These are phyloP conservation scores for Cyprinodon variegatus DNA, from an alignment of 2,113 vertebrate genomes.

Conservation along the genomic window DNA sequence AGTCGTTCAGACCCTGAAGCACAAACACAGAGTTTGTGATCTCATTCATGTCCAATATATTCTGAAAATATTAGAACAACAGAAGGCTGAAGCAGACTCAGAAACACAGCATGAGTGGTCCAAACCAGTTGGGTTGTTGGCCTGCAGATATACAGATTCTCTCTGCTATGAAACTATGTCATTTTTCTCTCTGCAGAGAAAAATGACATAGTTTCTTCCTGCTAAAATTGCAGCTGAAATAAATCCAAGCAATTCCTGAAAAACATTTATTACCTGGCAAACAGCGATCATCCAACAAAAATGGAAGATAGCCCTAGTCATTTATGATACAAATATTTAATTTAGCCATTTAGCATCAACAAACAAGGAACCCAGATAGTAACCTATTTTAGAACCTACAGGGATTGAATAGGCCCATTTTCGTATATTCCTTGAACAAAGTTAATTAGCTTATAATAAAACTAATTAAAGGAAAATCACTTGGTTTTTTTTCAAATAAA, in stretches of 20 bases:
- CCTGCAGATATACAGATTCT: not conserved
- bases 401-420: not conserved
- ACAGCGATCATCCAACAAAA: not conserved
- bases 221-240: not conserved
- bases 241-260: not conserved
- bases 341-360: too few species aligned
- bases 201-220: not conserved
- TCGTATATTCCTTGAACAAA: too few species aligned
- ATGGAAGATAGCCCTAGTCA: not conserved
- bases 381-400: not conserved
- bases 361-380: not conserved
- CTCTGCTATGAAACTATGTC: not conserved
- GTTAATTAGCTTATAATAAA: not conserved
- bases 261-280: not conserved
- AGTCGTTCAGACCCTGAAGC: slow-evolving; percentile 1
- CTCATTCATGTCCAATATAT: not conserved
- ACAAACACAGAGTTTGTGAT: not conserved
- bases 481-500: not conserved
- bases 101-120: not conserved
- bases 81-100: not conserved
- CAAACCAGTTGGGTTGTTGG: too few species aligned
- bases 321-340: too few species aligned
- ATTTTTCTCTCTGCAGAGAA: not conserved
- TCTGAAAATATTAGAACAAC: not conserved
- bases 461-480: not conserved